Conservation (phyloP, 1,140 invertebrate species). For the Pteromalus puparum region DNA sequence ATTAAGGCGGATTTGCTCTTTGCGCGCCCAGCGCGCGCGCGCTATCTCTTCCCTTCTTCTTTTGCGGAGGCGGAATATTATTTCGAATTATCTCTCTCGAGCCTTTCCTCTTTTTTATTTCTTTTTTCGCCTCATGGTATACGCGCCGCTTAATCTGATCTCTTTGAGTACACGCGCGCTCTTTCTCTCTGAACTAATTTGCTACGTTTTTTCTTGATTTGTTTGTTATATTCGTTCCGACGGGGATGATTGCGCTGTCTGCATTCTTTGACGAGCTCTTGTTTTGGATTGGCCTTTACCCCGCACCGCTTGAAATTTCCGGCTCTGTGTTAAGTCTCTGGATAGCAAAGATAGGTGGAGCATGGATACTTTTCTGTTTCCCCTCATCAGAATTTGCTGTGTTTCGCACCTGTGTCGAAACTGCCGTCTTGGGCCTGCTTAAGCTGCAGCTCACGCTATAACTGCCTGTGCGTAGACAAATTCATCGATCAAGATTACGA, state of each 20-base stretch:
- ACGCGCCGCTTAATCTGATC: background rate
- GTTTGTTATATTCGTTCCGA: background rate
- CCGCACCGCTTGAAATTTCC: too few relatives aligned
- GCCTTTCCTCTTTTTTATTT: constrained; percentile 8
- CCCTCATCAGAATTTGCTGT: too few relatives aligned
- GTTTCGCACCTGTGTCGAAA: too few relatives aligned
- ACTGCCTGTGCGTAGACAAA: too few relatives aligned
- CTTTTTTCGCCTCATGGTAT: background rate
- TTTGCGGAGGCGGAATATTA: constrained; percentile 42
- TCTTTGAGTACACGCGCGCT: background rate
- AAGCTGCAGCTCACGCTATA: too few relatives aligned
- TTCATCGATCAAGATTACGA: too few relatives aligned
- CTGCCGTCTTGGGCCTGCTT: too few relatives aligned
- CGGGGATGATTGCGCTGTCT: background rate
- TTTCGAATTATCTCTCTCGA: constrained; percentile 35
- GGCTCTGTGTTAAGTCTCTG: background rate
- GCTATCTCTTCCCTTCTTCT: background rate
- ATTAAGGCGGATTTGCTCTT: constrained; percentile 41
- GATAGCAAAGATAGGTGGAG: too few relatives aligned
- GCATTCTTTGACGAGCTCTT: background rate
- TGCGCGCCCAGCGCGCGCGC: background rate
- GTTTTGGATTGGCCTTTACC: background rate
- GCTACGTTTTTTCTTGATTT: background rate
- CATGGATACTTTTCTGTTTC: too few relatives aligned
- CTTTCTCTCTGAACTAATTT: constrained; percentile 19